These are phyloP conservation scores for Atopsyche davidsoni DNA, from an alignment of 1,140 invertebrate genomes.

Conservation along the genomic window DNA sequence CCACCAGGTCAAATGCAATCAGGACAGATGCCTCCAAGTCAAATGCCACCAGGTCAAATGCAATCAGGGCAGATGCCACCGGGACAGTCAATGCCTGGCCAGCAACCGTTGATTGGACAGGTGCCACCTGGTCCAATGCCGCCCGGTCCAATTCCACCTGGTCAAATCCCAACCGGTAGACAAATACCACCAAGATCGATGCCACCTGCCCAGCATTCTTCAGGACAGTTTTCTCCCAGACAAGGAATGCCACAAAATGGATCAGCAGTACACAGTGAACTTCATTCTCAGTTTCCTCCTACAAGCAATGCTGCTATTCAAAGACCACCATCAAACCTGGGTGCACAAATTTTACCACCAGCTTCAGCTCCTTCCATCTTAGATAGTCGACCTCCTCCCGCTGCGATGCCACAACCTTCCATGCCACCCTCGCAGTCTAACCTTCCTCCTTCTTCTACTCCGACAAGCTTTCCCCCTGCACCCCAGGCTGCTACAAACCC, in stretches of 20 bases:
- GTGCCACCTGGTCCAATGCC: slow-evolving; percentile 11
- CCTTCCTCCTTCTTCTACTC: neutral
- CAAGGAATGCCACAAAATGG: neutral
- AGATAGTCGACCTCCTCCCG: neutral
- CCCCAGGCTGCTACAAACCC: neutral
- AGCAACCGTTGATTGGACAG: slow-evolving; percentile 4
- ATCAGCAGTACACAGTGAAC: too few species aligned
- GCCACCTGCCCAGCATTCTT: too few species aligned
- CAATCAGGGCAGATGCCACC: slow-evolving; percentile 6
- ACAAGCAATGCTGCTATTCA: neutral
- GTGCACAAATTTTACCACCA: slow-evolving; percentile 6
- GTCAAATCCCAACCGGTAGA: slow-evolving; percentile 30
- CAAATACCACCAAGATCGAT: slow-evolving; percentile 12
- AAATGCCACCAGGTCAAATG: slow-evolving; percentile 23
- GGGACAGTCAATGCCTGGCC: slow-evolving; percentile 13
- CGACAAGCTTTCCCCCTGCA: neutral
- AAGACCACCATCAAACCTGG: slow-evolving; percentile 15
- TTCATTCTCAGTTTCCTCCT: too few species aligned
- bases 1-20: slow-evolving; percentile 34
- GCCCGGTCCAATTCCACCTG: too few species aligned
- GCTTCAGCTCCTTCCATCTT: neutral
- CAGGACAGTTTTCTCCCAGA: slow-evolving; percentile 6
- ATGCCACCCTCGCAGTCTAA: neutral
- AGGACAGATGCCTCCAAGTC: slow-evolving; percentile 14
- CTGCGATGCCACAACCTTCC: neutral